These are phyloP conservation scores for Tupaia chinensis DNA, from an alignment of 2,113 vertebrate genomes.

Conservation along the genomic window DNA sequence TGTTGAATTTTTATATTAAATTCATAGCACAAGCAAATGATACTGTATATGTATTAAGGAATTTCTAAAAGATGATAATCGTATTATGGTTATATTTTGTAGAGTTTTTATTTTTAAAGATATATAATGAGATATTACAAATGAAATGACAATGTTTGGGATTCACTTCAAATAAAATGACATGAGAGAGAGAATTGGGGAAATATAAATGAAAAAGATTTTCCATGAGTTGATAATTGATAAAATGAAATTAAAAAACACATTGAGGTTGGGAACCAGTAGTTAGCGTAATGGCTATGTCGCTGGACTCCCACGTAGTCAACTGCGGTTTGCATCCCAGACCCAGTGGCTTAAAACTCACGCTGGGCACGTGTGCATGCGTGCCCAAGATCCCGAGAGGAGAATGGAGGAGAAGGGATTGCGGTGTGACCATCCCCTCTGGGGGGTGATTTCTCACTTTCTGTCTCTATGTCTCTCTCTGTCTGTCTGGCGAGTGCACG, in stretches of 20 bases:
- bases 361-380: too few relatives aligned
- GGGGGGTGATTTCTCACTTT: too few relatives aligned
- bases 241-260: neutral
- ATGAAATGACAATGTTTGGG: neutral
- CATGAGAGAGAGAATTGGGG: neutral
- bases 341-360: too few relatives aligned
- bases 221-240: neutral
- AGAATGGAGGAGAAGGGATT: too few relatives aligned
- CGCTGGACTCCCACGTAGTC: too few relatives aligned
- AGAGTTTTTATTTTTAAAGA: neutral
- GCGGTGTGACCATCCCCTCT: too few relatives aligned
- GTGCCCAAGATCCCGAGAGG: too few relatives aligned
- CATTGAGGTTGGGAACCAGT: neutral
- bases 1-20: slow-evolving; percentile 35
- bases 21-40: neutral
- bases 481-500: too few relatives aligned
- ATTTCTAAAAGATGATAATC: slow-evolving; percentile 6
- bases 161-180: slow-evolving; percentile 46
- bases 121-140: neutral
- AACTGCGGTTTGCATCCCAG: too few relatives aligned
- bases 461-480: too few relatives aligned
- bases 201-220: neutral
- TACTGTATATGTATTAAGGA: neutral
- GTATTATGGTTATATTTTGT: neutral
- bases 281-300: too few relatives aligned